phyloP scores from a whole-genome alignment of 1,140 invertebrate species.

The Globodera rostochiensis region DNA sequence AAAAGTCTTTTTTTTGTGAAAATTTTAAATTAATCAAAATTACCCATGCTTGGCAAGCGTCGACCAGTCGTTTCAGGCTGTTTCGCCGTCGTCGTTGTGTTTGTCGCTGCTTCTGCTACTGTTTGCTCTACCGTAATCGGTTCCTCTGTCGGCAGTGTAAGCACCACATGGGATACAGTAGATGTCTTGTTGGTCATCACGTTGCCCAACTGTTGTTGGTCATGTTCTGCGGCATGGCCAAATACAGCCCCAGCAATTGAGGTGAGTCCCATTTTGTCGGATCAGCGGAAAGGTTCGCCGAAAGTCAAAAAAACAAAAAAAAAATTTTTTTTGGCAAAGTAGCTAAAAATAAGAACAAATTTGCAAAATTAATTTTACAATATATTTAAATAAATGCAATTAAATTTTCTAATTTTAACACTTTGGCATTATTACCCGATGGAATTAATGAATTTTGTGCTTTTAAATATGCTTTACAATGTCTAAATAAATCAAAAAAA shows the following conservation, averaged over 20 bases:
- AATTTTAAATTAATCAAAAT: too few species aligned
- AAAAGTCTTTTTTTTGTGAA: too few species aligned
- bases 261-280: slow-evolving; percentile 1
- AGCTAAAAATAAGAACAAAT: background rate
- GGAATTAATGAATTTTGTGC: too few species aligned
- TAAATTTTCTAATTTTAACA: too few species aligned
- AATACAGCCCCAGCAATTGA: background rate
- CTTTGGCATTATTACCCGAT: too few species aligned
- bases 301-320: background rate
- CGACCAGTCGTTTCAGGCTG: background rate
- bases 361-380: background rate
- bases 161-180: background rate
- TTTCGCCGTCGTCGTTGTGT: background rate
- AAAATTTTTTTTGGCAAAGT: background rate
- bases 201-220: background rate
- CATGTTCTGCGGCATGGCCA: background rate
- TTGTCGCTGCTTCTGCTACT: background rate
- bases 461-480: too few species aligned
- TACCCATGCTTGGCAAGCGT: background rate
- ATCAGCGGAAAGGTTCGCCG: background rate
- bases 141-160: background rate
- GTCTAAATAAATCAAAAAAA: too few species aligned
- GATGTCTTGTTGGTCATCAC: background rate
- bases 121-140: background rate
- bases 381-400: too few species aligned